Conservation (phyloP, 2,113 vertebrate genomes). For the Tricholaema leucomelas region DNA sequence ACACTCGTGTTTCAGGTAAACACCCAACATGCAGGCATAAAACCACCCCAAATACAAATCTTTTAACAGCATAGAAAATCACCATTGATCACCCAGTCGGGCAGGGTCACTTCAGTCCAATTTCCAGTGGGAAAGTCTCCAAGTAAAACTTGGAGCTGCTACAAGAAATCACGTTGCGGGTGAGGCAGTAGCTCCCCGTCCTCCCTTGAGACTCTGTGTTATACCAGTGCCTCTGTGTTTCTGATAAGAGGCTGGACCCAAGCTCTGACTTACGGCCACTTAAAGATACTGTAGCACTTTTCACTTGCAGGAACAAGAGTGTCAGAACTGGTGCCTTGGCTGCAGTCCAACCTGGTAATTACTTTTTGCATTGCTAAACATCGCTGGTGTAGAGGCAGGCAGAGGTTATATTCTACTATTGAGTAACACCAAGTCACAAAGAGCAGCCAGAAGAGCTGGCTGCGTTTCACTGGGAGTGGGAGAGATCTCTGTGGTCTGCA, state of each 20-base stretch:
- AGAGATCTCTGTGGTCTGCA: neutral
- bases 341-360: slow-evolving; percentile 8
- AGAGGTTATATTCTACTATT: slow-evolving; percentile 1
- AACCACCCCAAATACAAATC: neutral
- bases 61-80: neutral
- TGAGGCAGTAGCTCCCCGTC: neutral
- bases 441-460: neutral
- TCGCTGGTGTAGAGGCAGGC: neutral
- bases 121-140: neutral
- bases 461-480: neutral
- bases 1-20: neutral
- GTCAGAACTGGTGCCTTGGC: neutral
- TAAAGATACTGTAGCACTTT: neutral
- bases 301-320: neutral
- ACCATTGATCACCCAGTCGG: neutral
- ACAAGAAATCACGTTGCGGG: fast-evolving
- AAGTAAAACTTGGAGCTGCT: neutral
- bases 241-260: neutral
- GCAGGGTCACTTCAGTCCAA: neutral
- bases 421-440: neutral
- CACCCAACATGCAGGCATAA: neutral
- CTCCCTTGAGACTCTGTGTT: neutral
- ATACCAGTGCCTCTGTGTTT: neutral
- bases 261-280: neutral
- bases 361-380: neutral